Percentiles rank a stretch among this genome's conserved stretches.
phyloP scores from a whole-genome alignment of 2,797 vertebrate genomes.

The Periophthalmus magnuspinnatus region DNA sequence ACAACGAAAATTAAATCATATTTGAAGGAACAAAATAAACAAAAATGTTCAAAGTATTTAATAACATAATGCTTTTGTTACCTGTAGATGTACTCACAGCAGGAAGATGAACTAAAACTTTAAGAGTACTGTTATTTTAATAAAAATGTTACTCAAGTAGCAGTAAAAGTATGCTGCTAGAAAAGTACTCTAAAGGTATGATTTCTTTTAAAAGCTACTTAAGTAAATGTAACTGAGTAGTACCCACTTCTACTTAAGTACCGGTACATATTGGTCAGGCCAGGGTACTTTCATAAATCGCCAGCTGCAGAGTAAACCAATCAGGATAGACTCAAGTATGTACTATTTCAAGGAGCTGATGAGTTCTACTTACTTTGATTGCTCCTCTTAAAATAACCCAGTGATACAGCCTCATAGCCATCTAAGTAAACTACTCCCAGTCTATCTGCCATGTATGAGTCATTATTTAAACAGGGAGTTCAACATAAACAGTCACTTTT shows the following conservation, averaged over 20 bases:
- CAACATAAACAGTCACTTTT: conserved; percentile 12
- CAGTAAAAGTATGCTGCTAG: no score
- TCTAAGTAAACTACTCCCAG: conserved; percentile 19
- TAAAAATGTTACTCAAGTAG: no score
- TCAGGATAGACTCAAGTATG: conserved; percentile 10
- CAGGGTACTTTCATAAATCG: neutral
- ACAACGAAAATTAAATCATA: neutral
- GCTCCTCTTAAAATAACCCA: conserved; percentile 58
- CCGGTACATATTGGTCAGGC: neutral
- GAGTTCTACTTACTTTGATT: conserved; percentile 39
- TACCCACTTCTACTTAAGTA: neutral
- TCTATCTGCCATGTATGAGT: no score
- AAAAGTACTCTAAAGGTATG: no score
- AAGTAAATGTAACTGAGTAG: no score
- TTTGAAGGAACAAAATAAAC: no score
- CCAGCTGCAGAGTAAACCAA: conserved; percentile 29
- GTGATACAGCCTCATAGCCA: neutral
- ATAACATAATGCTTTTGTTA: no score
- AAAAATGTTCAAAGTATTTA: no score
- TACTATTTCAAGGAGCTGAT: conserved; percentile 45
- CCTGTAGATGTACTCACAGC: no score
- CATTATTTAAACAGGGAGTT: conserved; percentile 4
- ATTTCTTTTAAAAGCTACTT: no score
- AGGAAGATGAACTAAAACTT: no score
- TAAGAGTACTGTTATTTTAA: no score